Evolutionary conservation across 1,140 invertebrate genomes (phyloP).

Genomic region (Drosophila kepulauana): DNA sequence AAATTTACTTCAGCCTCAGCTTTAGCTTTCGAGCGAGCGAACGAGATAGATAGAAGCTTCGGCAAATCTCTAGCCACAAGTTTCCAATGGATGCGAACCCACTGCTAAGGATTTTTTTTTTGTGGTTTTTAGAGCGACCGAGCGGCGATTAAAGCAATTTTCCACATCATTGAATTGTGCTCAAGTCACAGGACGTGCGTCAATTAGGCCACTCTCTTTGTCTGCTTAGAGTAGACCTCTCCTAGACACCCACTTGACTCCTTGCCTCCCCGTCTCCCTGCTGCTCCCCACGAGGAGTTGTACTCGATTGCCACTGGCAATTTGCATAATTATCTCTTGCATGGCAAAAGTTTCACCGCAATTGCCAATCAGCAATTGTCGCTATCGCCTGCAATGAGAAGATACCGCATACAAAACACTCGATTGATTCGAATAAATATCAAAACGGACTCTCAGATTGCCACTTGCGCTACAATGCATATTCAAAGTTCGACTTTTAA

Average conservation of each 20-base stretch:
- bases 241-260: too few species aligned
- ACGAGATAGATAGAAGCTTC: neutral
- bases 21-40: neutral
- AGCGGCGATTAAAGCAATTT: slow-evolving; percentile 68
- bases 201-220: slow-evolving; percentile 48
- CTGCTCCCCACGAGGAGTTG: slow-evolving; percentile 1
- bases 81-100: neutral
- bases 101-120: neutral
- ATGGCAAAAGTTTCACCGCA: neutral
- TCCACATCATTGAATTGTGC: slow-evolving; percentile 70
- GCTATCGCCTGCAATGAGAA: slow-evolving; percentile 8
- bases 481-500: too few species aligned
- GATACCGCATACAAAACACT: neutral
- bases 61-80: slow-evolving; percentile 14
- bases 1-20: slow-evolving; percentile 13
- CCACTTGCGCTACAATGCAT: neutral
- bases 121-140: neutral
- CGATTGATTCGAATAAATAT: neutral
- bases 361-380: slow-evolving; percentile 1
- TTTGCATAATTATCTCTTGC: slow-evolving; percentile 45
- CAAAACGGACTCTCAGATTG: neutral
- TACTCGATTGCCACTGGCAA: slow-evolving; percentile 1
- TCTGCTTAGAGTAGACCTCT: too few species aligned
- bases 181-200: slow-evolving; percentile 60
- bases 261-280: too few species aligned